These are phyloP conservation scores for Drosophila subpulchrella DNA, from an alignment of 1,140 invertebrate genomes.

Conservation along the genomic window DNA sequence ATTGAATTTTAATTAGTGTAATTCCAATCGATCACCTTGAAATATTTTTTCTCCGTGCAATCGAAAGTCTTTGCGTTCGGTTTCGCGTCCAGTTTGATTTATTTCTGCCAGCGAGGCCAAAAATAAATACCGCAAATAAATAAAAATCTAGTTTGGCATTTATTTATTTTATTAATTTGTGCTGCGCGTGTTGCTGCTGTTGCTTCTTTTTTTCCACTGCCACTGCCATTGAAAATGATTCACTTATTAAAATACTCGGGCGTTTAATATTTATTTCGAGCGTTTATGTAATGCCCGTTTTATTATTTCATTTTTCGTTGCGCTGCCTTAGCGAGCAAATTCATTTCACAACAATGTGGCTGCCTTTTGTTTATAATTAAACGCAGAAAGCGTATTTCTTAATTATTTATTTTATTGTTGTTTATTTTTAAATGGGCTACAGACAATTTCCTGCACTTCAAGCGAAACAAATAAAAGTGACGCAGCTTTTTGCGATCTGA, in stretches of 20 bases:
- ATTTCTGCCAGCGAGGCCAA: constrained; percentile 70
- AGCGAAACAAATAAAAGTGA: constrained; percentile 82
- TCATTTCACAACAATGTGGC: constrained; percentile 52
- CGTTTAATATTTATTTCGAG: constrained; percentile 73
- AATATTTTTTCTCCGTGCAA: constrained; percentile 4
- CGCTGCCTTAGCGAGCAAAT: constrained; percentile 26
- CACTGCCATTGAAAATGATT: constrained; percentile 58
- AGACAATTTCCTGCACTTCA: constrained; percentile 83
- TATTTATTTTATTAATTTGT: constrained; percentile 82
- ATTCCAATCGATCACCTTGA: no score
- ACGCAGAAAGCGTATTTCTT: constrained; percentile 76
- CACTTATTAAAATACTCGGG: constrained; percentile 58
- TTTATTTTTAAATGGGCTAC: constrained; percentile 83
- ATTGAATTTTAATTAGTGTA: neutral
- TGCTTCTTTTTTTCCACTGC: constrained; percentile 30
- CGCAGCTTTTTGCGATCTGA: constrained; percentile 59
- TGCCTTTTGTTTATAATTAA: constrained; percentile 77
- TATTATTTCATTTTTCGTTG: constrained; percentile 59
- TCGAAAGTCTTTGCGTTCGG: constrained; percentile 35
- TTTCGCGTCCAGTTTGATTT: constrained; percentile 65
- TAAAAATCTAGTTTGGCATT: constrained; percentile 63
- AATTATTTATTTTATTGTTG: constrained; percentile 84
- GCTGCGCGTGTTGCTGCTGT: constrained; percentile 64
- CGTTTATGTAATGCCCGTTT: constrained; percentile 74
- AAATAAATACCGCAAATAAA: constrained; percentile 72